These are phyloP conservation scores for Platycnemis pennipes DNA, from an alignment of 2,888 invertebrate genomes.

Conservation along the genomic window DNA sequence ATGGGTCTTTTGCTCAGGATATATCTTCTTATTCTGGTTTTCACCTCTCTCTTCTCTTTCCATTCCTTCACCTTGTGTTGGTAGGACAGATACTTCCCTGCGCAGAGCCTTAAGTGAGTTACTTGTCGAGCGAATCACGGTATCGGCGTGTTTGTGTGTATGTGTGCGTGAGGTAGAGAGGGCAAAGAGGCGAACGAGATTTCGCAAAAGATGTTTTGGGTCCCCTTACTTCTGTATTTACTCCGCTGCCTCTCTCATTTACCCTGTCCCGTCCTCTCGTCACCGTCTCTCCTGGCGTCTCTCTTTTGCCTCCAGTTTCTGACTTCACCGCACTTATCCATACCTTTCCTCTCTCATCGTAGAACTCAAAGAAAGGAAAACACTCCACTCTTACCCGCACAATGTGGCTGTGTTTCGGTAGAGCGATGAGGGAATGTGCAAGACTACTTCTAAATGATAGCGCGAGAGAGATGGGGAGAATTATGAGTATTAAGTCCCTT, in stretches of 20 bases:
- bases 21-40: background rate
- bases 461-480: background rate
- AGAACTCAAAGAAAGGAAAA: background rate
- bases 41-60: background rate
- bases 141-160: background rate
- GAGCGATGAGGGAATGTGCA: background rate
- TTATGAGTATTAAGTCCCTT: constrained; percentile 55
- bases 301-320: background rate
- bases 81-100: background rate
- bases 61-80: background rate
- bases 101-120: background rate
- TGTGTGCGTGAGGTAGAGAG: background rate
- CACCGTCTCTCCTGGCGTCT: background rate
- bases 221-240: background rate
- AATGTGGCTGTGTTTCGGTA: background rate
- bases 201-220: background rate
- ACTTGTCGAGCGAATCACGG: background rate
- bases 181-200: background rate
- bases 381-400: background rate
- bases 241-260: background rate
- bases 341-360: background rate
- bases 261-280: background rate
- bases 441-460: constrained; percentile 5
- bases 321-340: background rate
- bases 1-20: constrained; percentile 14